Base-by-base conservation (phyloP, 2,113 vertebrate genomes). In the Odontophorus gujanensis region DNA sequence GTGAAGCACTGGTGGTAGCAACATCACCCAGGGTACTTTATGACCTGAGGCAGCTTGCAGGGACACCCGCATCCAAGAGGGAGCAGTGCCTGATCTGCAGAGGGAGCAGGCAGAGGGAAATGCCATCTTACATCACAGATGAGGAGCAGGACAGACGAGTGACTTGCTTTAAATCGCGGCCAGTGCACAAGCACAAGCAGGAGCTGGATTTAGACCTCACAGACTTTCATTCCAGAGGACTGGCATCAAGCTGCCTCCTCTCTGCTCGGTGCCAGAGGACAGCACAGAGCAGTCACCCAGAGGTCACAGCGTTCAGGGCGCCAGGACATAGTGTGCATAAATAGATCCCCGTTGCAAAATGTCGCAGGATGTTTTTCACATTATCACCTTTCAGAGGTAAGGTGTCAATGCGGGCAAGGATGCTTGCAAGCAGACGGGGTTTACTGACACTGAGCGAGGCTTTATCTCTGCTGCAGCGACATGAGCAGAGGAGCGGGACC, bases 341-440 rank as follows among this genome's bases (percentile, higher is more conserved):
- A 82, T 32, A 62, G 74, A 30, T 51, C 76, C 32, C n/a, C 53
- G 21, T 15, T 80, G 59, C 73, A 87, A 91, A 89, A 92, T 1
- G 17, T 6, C 9, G 32, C 69, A 45, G 75, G 74, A 53, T 87
- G 67, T 17, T 80, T 92, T 78, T 34, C 84, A 68, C 34, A 30
- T 75, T 34, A 55, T 87, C 89, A 43, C 72, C 58, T 91, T 36
- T n/a, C 81, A 73, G 61, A 96, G 89, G 63, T 40, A 87, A 87
- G 72, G 81, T 66, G 59, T 91, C 75, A 2, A 32, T 19, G 45
- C 45, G 68, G 74, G 8, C 93, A 69, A 45, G 30, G 63, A 34
- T 40, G 90, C 19, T 91, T 58, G 63, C 85, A 85, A 89, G 45
- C 3, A 55, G 38, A 28, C 59, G 69, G 50, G 79, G 50, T 94